Evolutionary conservation across 1,140 invertebrate species (phyloP).

Genomic region (Hetaerina americana): DNA sequence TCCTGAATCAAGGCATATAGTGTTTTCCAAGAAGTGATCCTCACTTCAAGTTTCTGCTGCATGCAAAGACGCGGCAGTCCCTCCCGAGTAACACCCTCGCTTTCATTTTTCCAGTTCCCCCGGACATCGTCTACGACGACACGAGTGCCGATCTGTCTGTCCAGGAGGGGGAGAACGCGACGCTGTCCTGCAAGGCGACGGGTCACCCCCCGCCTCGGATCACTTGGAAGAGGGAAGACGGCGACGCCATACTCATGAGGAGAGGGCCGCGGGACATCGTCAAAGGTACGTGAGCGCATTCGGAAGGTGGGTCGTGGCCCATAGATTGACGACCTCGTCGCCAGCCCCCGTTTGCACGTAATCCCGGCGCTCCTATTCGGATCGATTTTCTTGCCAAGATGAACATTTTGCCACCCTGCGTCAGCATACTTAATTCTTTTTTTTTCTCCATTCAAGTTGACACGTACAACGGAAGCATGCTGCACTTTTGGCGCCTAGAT

Average conservation of each 20-base stretch:
- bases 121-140: conserved; percentile 61
- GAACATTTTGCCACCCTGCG: neutral
- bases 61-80: too few species aligned
- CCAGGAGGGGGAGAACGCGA: conserved; percentile 33
- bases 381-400: neutral
- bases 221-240: conserved; percentile 54
- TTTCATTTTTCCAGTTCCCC: conserved; percentile 57
- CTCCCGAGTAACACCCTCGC: too few species aligned
- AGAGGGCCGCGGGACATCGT: conserved; percentile 40
- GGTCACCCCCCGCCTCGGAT: conserved; percentile 48
- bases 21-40: too few species aligned
- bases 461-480: conserved; percentile 42
- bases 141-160: conserved; percentile 61
- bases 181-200: conserved; percentile 28
- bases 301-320: neutral
- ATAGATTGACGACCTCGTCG: neutral
- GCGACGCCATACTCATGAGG: conserved; percentile 47
- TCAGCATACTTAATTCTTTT: neutral
- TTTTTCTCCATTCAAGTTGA: conserved; percentile 28
- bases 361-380: neutral
- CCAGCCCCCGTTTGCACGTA: neutral
- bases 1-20: too few species aligned
- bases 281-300: conserved; percentile 34
- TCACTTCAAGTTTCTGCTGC: too few species aligned
- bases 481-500: conserved; percentile 49